Evolutionary conservation across 2,113 vertebrate species (phyloP).

Genomic region (Jaculus jaculus): DNA sequence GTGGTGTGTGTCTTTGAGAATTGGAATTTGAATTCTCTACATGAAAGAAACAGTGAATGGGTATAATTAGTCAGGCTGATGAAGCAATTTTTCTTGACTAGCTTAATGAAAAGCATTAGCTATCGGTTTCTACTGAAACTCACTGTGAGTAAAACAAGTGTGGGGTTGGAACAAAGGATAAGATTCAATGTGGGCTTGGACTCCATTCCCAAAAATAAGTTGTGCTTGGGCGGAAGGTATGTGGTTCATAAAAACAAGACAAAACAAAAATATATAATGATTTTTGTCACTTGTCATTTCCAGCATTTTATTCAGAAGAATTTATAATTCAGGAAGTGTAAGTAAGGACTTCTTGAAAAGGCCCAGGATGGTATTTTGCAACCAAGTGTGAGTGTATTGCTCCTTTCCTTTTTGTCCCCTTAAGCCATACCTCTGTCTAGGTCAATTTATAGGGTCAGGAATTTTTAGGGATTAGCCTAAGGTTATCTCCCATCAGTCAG

Average conservation of each 20-base stretch:
- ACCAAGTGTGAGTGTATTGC: background rate
- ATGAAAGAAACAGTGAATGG: constrained; percentile 74
- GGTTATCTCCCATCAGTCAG: constrained; percentile 29
- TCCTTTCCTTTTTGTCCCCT: background rate
- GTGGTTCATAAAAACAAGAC: constrained; percentile 3
- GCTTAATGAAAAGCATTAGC: constrained; percentile 73
- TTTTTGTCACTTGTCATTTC: constrained; percentile 6
- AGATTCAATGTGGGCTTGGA: constrained; percentile 57
- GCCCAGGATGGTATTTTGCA: background rate
- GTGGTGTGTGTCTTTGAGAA: constrained; percentile 62
- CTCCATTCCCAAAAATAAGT: constrained; percentile 49
- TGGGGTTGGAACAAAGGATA: constrained; percentile 67
- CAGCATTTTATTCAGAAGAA: constrained; percentile 28
- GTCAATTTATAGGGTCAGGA: constrained; percentile 19
- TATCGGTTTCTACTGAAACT: constrained; percentile 66
- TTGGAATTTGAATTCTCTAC: constrained; percentile 59
- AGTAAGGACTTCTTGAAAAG: background rate
- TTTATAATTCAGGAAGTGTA: constrained; percentile 39
- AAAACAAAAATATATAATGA: background rate
- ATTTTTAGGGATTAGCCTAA: constrained; percentile 26
- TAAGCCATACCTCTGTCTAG: background rate
- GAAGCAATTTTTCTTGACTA: constrained; percentile 71
- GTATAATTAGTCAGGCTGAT: constrained; percentile 74
- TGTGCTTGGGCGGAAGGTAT: constrained; percentile 42
- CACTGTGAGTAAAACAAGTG: constrained; percentile 62